phyloP scores from a whole-genome alignment of 2,888 invertebrate species.

The Horisme vitalbata region DNA sequence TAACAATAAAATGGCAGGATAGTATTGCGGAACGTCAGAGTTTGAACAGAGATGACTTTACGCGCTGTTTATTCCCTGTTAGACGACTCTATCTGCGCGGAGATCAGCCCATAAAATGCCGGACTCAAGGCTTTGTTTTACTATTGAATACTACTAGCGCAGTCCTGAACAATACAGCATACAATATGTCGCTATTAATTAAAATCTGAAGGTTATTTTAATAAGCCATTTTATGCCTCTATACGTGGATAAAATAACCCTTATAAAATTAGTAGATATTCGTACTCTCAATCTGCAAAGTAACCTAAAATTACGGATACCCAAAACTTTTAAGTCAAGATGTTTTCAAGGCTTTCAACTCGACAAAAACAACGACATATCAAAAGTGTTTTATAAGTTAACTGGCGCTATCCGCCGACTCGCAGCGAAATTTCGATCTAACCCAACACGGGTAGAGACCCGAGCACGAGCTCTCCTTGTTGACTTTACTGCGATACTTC shows the following conservation, averaged over 20 bases:
- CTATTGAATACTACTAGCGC: conserved; percentile 54
- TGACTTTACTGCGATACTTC: conserved; percentile 57
- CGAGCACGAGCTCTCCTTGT: conserved; percentile 47
- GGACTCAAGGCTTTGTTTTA: conserved; percentile 63
- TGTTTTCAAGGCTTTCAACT: conserved; percentile 70
- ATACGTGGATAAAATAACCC: conserved; percentile 11
- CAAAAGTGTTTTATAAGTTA: conserved; percentile 78
- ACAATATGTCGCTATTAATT: conserved; percentile 61
- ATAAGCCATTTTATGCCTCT: conserved; percentile 3
- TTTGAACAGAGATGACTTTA: conserved; percentile 56
- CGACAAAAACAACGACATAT: conserved; percentile 77
- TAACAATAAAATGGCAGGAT: conserved; percentile 13
- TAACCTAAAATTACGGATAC: conserved; percentile 50
- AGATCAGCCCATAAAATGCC: conserved; percentile 65
- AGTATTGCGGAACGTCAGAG: conserved; percentile 22
- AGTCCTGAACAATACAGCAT: conserved; percentile 55
- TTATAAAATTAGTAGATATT: conserved; percentile 14
- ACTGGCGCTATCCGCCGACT: conserved; percentile 61
- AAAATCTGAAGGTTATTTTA: conserved; percentile 46
- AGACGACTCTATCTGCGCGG: conserved; percentile 49
- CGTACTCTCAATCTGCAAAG: conserved; percentile 41
- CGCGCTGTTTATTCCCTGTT: conserved; percentile 62
- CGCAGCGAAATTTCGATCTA: conserved; percentile 63
- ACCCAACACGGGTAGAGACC: conserved; percentile 59
- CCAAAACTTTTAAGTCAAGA: conserved; percentile 64